These are phyloP conservation scores for Fringilla coelebs DNA, from an alignment of 2,797 vertebrate species.

Conservation along the genomic window DNA sequence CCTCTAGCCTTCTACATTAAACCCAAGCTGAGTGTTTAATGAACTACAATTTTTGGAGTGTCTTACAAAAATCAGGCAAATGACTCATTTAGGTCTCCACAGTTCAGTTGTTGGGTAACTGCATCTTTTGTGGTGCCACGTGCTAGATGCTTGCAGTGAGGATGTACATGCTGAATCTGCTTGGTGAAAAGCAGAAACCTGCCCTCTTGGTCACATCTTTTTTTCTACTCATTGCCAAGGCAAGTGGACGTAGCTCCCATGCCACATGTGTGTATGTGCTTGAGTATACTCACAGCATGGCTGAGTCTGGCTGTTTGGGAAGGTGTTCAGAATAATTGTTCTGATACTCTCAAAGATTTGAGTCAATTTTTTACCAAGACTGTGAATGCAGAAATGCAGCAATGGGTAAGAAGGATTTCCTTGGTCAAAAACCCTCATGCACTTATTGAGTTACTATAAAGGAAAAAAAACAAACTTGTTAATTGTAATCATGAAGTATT, in stretches of 20 bases:
- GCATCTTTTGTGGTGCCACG: not conserved
- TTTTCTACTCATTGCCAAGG: not conserved
- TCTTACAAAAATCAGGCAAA: not conserved
- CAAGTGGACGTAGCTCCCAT: not conserved
- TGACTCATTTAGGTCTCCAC: not conserved
- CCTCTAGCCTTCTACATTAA: not conserved
- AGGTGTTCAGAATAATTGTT: not conserved
- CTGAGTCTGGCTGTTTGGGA: not conserved
- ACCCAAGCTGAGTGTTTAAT: not conserved
- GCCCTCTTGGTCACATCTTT: not conserved
- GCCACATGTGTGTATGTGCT: accelerated
- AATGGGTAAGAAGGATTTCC: not conserved
- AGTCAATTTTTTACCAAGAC: not conserved
- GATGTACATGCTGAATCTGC: not conserved
- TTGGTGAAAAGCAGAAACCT: not conserved
- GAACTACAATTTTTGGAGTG: not conserved
- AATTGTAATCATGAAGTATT: not conserved
- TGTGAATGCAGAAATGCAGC: not conserved
- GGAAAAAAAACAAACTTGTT: not conserved
- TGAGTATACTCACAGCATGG: not conserved
- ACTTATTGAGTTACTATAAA: not conserved
- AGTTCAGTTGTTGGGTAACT: not conserved
- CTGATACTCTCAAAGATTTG: not conserved
- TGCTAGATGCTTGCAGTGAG: not conserved
- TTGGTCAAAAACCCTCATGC: not conserved